A percentile compares a stretch with the other conserved stretches of the same genome.
Evolutionary conservation across 2,888 invertebrate species (phyloP).

Genomic region (Tethea ocularis): DNA sequence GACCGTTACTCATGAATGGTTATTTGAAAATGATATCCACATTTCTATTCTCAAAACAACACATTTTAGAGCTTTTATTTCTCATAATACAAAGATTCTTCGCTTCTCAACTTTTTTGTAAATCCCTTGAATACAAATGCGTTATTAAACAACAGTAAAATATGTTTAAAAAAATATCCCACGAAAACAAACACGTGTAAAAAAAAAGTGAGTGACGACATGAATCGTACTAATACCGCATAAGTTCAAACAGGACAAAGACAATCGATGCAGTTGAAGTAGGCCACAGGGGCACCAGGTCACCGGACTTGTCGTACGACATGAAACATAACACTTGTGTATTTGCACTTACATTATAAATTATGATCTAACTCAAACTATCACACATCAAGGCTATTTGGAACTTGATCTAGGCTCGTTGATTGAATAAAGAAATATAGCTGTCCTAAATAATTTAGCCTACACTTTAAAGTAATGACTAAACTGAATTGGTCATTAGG

Average conservation of each 20-base stretch:
- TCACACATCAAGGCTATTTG: slow-evolving; percentile 38
- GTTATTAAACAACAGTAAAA: neutral
- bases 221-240: slow-evolving; percentile 13
- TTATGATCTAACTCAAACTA: slow-evolving; percentile 29
- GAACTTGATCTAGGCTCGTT: slow-evolving; percentile 38
- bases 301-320: slow-evolving; percentile 31
- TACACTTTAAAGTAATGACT: neutral
- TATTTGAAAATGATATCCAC: too few relatives aligned
- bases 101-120: neutral
- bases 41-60: too few relatives aligned
- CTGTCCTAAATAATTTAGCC: neutral
- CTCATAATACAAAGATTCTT: neutral
- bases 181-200: neutral
- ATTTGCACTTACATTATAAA: slow-evolving; percentile 20
- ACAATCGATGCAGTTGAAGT: slow-evolving; percentile 63
- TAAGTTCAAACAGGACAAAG: slow-evolving; percentile 35
- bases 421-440: neutral
- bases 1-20: too few relatives aligned
- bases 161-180: neutral
- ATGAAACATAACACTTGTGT: slow-evolving; percentile 12
- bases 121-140: neutral
- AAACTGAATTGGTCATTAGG: slow-evolving; percentile 12
- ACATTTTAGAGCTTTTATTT: neutral
- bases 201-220: slow-evolving; percentile 17
- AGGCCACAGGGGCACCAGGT: slow-evolving; percentile 65